Evolutionary conservation across 2,113 vertebrate genomes (phyloP), one percentile per base, ranked within the genome.

Genomic region (Malurus elegans): DNA sequence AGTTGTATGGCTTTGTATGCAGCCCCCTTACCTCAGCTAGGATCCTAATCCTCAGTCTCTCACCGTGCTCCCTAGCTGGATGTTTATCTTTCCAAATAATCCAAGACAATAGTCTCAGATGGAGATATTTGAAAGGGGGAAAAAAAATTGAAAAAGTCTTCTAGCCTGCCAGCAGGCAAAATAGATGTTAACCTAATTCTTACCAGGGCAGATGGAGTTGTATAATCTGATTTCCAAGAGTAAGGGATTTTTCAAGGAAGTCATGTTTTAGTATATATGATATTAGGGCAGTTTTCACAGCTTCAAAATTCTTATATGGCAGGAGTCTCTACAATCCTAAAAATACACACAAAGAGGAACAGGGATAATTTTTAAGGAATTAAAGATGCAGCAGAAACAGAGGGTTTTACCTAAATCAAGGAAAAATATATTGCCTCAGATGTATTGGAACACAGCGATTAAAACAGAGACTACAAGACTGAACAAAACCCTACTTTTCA

Each of bases 171-270:
- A 84, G 65, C 36, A 57, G 60, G 20, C 34, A 69, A 93, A 93
- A 85, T 86, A 65, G n/a, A 88, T 21, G 42, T 50, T 92, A 96
- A 83, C 54, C 71, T 86, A 95, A 56, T 93, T 92, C 86, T 70
- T 78, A 60, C 10, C 24, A 62, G 71, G 64, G 38, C 87, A 94
- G 79, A 88, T 74, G 74, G 85, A 79, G 74, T 50, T 72, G 25
- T 14, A 57, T 86, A 94, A 88, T 75, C 79, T 94, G 73, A 87
- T 92, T 92, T 95, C 70, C 50, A 90, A 60, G 58, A 88, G 58
- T 25, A 80, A 50, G n/a, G 8, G 76, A 51, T 86, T 92, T 92
- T 90, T 89, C 73, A 69, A 60, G 20, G 70, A 73, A 91, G 20
- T 19, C 48, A 51, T 56, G 20, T 64, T 88, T 80, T 73, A 54